These are phyloP conservation scores for Lepidochitona cinerea DNA, from an alignment of 2,888 invertebrate genomes.

Conservation along the genomic window DNA sequence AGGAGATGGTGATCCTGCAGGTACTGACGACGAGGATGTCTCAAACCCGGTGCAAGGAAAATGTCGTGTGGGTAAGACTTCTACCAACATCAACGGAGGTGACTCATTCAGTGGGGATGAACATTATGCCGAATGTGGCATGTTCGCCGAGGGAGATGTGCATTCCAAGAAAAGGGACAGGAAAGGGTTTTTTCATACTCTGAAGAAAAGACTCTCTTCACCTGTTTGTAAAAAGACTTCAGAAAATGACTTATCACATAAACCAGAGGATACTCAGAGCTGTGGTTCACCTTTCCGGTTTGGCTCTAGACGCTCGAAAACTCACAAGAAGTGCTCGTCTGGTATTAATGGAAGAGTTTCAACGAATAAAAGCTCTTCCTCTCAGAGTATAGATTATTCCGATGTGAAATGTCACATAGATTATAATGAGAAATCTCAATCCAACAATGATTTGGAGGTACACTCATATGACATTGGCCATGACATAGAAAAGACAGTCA, in stretches of 20 bases:
- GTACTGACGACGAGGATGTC: neutral
- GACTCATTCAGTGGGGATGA: neutral
- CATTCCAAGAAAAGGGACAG: slow-evolving; percentile 17
- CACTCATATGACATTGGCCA: neutral
- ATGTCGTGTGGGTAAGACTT: neutral
- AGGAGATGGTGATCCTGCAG: neutral
- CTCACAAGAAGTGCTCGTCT: slow-evolving; percentile 40
- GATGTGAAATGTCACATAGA: neutral
- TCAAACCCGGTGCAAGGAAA: neutral
- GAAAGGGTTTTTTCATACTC: slow-evolving; percentile 26
- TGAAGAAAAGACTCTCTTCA: slow-evolving; percentile 8
- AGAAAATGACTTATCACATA: neutral
- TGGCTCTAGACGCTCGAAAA: slow-evolving; percentile 43
- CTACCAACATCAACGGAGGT: neutral
- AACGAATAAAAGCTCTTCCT: slow-evolving; percentile 45
- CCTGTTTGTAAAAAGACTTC: neutral
- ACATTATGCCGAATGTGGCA: neutral
- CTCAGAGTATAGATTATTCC: slow-evolving; percentile 35
- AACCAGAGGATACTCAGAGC: neutral
- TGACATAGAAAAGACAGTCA: neutral
- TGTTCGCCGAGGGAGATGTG: neutral
- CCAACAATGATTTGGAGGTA: neutral
- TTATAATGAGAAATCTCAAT: neutral
- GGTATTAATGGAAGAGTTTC: slow-evolving; percentile 47
- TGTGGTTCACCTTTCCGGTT: neutral